A percentile compares a stretch with the other conserved stretches of the same genome.
These are phyloP conservation scores for Naja naja DNA, from an alignment of 2,113 vertebrate species.

Conservation along the genomic window DNA sequence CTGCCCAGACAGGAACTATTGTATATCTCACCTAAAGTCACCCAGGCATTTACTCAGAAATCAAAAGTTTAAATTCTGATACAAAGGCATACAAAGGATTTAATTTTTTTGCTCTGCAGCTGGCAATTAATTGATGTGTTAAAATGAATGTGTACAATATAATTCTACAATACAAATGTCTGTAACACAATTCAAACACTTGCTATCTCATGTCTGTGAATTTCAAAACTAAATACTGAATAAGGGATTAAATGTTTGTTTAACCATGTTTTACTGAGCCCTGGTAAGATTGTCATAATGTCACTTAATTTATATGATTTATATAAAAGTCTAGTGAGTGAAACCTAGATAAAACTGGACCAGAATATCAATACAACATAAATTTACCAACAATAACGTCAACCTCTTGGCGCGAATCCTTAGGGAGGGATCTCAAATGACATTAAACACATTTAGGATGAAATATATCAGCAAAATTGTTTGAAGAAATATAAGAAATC, in stretches of 20 bases:
- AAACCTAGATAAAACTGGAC: neutral
- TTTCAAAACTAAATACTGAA: neutral
- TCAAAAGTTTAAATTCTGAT: neutral
- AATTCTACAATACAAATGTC: neutral
- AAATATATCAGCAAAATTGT: neutral
- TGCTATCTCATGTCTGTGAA: neutral
- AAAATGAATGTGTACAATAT: neutral
- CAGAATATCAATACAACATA: neutral
- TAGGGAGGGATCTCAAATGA: neutral
- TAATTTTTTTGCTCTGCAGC: neutral
- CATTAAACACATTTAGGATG: neutral
- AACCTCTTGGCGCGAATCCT: neutral
- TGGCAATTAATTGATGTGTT: neutral
- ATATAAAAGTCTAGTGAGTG: neutral
- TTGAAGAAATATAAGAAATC: neutral
- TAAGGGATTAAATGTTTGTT: neutral
- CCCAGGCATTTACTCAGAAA: neutral
- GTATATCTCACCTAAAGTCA: neutral
- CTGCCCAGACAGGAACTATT: neutral
- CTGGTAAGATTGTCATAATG: neutral
- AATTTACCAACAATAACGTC: neutral
- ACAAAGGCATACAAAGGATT: neutral
- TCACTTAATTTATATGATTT: neutral
- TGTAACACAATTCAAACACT: neutral
- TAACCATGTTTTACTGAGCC: neutral